Percentiles rank a stretch among this genome's conserved stretches.
Conservation (phyloP, 2,888 invertebrate genomes). For the Strigamia crassipes region DNA sequence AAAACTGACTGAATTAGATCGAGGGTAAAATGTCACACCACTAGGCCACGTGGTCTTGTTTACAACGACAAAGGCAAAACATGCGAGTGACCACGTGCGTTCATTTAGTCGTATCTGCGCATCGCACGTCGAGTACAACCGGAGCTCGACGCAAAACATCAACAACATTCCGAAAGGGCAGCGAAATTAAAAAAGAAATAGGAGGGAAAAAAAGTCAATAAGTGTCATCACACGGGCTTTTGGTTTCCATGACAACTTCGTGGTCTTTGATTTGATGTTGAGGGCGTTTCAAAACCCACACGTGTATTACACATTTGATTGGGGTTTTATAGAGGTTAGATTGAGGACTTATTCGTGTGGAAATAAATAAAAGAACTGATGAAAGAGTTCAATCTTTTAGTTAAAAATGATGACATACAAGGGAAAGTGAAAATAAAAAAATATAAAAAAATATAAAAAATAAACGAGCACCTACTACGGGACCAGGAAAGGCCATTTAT, state of each 20-base stretch:
- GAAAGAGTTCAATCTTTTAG: conserved; percentile 20
- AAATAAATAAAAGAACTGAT: conserved; percentile 22
- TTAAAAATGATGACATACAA: not conserved
- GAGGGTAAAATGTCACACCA: not conserved
- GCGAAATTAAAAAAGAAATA: not conserved
- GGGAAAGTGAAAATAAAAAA: not conserved
- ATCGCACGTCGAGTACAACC: not conserved
- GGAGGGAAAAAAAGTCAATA: not conserved
- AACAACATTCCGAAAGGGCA: not conserved
- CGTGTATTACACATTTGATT: not conserved
- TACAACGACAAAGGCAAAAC: not conserved
- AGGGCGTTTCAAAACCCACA: conserved; percentile 22
- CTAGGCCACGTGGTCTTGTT: conserved; percentile 19
- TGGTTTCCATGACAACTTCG: not conserved
- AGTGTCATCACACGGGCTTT: conserved; percentile 3
- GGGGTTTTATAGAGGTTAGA: not conserved
- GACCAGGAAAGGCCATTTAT: not conserved
- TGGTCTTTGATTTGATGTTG: not conserved
- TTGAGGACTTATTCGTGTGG: not conserved
- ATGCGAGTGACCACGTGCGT: conserved; percentile 8
- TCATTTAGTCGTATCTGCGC: not conserved
- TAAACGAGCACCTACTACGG: not conserved
- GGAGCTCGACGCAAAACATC: not conserved
- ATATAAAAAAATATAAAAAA: not conserved
- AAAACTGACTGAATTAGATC: not conserved